phyloP scores from a whole-genome alignment of 2,888 invertebrate species.

The Andrena haemorrhoa region DNA sequence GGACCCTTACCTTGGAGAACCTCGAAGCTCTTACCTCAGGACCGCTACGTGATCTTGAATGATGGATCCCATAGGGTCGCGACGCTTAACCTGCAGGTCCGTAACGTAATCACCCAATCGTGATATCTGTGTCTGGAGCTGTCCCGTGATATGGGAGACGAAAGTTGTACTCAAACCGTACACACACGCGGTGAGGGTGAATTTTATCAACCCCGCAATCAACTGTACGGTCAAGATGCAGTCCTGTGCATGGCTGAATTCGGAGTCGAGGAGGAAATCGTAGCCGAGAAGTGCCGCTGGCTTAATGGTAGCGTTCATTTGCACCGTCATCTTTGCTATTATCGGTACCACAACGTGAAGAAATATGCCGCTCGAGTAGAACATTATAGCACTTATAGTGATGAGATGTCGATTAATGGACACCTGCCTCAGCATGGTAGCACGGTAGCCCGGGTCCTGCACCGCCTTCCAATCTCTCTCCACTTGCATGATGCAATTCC shows the following conservation, averaged over 20 bases:
- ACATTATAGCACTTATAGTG: constrained; percentile 39
- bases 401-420: constrained; percentile 60
- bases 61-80: constrained; percentile 43
- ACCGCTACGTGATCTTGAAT: constrained; percentile 9
- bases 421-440: constrained; percentile 48
- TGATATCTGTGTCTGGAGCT: constrained; percentile 52
- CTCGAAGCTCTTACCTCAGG: too few relatives aligned
- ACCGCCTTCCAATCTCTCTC: constrained; percentile 70
- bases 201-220: constrained; percentile 33
- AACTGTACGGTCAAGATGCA: constrained; percentile 51
- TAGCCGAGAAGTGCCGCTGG: constrained; percentile 61
- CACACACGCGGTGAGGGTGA: constrained; percentile 43
- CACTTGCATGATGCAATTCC: constrained; percentile 64
- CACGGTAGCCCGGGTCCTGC: constrained; percentile 12
- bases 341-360: constrained; percentile 37
- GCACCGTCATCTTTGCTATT: not conserved
- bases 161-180: constrained; percentile 60
- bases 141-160: constrained; percentile 63
- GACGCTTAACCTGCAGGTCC: not conserved
- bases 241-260: constrained; percentile 59
- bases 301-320: constrained; percentile 52
- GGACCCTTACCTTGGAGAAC: too few relatives aligned
- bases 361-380: constrained; percentile 50
- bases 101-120: constrained; percentile 8
- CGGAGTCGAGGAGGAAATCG: constrained; percentile 48